Conservation (phyloP, 2,888 invertebrate species). For the Parnassius glacialis region DNA sequence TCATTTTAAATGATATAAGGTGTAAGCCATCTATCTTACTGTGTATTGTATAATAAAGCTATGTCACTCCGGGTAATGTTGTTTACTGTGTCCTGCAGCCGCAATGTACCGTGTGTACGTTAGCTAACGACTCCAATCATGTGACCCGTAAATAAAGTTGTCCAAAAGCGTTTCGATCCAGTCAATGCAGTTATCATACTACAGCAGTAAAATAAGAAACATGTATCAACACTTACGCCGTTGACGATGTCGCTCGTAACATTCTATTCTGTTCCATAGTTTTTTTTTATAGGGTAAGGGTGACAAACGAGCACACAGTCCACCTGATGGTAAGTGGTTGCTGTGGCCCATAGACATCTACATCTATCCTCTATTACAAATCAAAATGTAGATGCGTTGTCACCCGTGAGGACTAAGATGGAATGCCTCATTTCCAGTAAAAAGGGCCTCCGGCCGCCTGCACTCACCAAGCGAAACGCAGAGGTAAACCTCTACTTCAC, state of each 20-base stretch:
- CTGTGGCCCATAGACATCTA: too few relatives aligned
- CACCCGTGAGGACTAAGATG: too few relatives aligned
- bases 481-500: too few relatives aligned
- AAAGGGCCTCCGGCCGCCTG: too few relatives aligned
- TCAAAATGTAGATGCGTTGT: too few relatives aligned
- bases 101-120: too few relatives aligned
- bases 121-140: background rate
- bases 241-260: conserved; percentile 1
- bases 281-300: too few relatives aligned
- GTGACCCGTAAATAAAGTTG: background rate
- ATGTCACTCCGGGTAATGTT: background rate
- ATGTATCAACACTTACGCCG: background rate
- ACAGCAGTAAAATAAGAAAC: background rate
- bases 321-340: too few relatives aligned
- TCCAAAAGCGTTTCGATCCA: background rate
- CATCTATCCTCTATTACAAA: too few relatives aligned
- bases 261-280: background rate
- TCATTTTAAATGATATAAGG: background rate
- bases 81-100: background rate
- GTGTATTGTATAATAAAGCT: background rate
- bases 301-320: too few relatives aligned
- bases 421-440: too few relatives aligned
- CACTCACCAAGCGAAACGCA: too few relatives aligned
- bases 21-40: background rate
- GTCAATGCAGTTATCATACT: background rate